Conservation (phyloP, 1,140 invertebrate species). For the Dysdera silvatica region DNA sequence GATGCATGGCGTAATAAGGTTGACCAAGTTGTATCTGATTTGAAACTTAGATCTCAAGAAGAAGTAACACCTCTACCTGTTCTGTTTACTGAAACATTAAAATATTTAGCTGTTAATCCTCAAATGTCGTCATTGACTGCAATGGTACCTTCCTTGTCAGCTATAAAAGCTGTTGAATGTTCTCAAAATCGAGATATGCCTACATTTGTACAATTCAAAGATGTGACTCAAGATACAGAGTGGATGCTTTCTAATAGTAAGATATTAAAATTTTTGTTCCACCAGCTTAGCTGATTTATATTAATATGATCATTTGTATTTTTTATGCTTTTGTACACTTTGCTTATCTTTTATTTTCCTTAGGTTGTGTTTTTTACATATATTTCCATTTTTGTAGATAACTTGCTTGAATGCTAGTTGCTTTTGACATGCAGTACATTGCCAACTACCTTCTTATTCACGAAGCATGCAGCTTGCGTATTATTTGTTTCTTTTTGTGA, state of each 20-base stretch:
- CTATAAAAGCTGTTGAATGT: slow-evolving; percentile 27
- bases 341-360: slow-evolving; percentile 5
- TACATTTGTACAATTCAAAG: slow-evolving; percentile 18
- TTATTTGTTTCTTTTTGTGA: slow-evolving; percentile 27
- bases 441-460: slow-evolving; percentile 8
- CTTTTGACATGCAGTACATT: slow-evolving; percentile 17
- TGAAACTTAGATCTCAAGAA: slow-evolving; percentile 29
- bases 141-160: slow-evolving; percentile 30
- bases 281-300: neutral
- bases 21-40: slow-evolving; percentile 31
- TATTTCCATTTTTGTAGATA: slow-evolving; percentile 3
- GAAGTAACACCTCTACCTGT: slow-evolving; percentile 27
- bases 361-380: slow-evolving; percentile 1
- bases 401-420: slow-evolving; percentile 5
- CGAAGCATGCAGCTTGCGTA: slow-evolving; percentile 26
- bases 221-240: slow-evolving; percentile 22
- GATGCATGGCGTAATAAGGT: slow-evolving; percentile 34
- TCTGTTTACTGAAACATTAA: slow-evolving; percentile 35
- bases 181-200: slow-evolving; percentile 25
- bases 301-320: neutral
- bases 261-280: neutral
- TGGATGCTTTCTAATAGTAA: slow-evolving; percentile 28
- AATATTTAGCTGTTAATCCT: slow-evolving; percentile 35
- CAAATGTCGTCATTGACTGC: slow-evolving; percentile 33
- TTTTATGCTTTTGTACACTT: neutral